Percentiles rank a stretch among this genome's conserved stretches.
These are phyloP conservation scores for Phalloptychus januarius DNA, from an alignment of 2,797 vertebrate species.

Conservation along the genomic window DNA sequence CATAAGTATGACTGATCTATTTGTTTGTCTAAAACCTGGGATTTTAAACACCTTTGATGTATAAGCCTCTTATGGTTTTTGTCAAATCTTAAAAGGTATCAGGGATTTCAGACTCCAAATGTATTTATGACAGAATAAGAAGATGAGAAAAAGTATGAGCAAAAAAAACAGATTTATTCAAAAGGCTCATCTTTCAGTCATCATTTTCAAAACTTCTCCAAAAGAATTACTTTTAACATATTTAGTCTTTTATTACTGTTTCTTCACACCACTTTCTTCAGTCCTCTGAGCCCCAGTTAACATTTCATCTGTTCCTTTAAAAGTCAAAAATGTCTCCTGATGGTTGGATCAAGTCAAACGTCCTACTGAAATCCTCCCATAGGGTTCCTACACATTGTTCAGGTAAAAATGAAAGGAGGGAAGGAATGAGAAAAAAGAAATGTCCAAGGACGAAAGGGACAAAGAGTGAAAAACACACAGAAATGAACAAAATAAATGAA, in stretches of 20 bases:
- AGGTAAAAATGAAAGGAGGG: background rate
- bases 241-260: slow-evolving; percentile 13
- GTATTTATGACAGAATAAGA: background rate
- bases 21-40: background rate
- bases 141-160: slow-evolving; percentile 5
- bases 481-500: background rate
- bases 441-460: background rate
- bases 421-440: background rate
- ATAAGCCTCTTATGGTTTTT: background rate
- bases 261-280: slow-evolving; percentile 23
- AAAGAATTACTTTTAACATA: background rate
- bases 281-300: slow-evolving; percentile 14
- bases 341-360: slow-evolving; percentile 25
- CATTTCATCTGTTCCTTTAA: background rate
- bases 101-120: background rate
- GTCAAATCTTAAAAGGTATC: background rate
- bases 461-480: background rate
- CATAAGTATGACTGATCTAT: slow-evolving; percentile 7
- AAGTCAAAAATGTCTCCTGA: slow-evolving; percentile 36
- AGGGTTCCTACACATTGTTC: background rate
- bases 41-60: background rate
- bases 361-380: slow-evolving; percentile 14
- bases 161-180: background rate
- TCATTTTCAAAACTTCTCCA: background rate
- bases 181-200: background rate